A percentile compares a stretch with the other conserved stretches of the same genome.
Evolutionary conservation across 30 jellyfish, hydroid and myxozoan species (phyloP).

Genomic region (Turritopsis rubra): DNA sequence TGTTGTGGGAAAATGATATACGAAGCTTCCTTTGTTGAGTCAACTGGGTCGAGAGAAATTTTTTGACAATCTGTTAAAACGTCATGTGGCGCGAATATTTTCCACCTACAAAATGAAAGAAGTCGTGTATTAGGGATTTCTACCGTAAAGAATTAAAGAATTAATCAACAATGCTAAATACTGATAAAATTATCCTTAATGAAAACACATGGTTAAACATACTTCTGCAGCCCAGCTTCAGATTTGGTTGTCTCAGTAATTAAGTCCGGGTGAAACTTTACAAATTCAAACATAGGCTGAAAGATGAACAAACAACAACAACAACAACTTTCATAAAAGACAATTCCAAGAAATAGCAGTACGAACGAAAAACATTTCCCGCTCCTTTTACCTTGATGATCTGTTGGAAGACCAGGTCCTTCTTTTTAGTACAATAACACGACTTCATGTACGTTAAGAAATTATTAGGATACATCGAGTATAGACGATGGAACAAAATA

Average conservation of each 20-base stretch:
- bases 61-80: constrained; percentile 81
- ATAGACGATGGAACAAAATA: constrained; percentile 77
- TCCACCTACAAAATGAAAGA: constrained; percentile 58
- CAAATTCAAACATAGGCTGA: constrained; percentile 90
- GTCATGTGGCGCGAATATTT: constrained; percentile 81
- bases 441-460: constrained; percentile 63
- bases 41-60: constrained; percentile 87
- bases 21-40: constrained; percentile 72
- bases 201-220: constrained; percentile 1
- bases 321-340: neutral
- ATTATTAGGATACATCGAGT: constrained; percentile 92
- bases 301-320: neutral
- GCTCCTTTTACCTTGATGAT: constrained; percentile 64
- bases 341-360: no score
- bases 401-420: constrained; percentile 56
- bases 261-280: constrained; percentile 81
- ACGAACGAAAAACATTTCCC: neutral
- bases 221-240: constrained; percentile 75
- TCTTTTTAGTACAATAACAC: constrained; percentile 52
- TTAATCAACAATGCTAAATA: neutral
- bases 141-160: no score
- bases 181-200: neutral
- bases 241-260: constrained; percentile 63
- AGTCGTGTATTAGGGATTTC: no score
- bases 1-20: constrained; percentile 37